Evolutionary conservation across 2,888 invertebrate genomes (phyloP).

Genomic region (Hololepta plana): DNA sequence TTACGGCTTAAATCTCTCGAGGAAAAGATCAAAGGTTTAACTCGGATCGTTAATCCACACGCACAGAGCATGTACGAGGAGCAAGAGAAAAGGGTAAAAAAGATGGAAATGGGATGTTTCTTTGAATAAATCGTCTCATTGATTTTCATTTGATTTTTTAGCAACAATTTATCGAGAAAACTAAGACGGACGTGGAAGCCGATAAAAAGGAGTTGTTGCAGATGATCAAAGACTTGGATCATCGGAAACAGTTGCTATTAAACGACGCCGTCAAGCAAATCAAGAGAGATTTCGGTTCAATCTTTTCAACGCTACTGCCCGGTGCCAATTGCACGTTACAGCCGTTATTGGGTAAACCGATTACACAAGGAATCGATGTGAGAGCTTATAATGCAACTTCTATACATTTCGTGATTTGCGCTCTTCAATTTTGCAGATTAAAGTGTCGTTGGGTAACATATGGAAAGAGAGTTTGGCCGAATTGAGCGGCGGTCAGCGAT

Average conservation of each 20-base stretch:
- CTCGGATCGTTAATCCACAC: constrained; percentile 56
- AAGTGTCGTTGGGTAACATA: constrained; percentile 77
- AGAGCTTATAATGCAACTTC: constrained; percentile 6
- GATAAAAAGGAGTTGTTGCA: constrained; percentile 56
- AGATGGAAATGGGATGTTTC: neutral
- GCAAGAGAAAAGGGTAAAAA: constrained; percentile 63
- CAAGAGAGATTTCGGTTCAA: constrained; percentile 84
- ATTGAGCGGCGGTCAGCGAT: constrained; percentile 91
- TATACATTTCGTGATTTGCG: constrained; percentile 2
- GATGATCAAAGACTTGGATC: constrained; percentile 76
- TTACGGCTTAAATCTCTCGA: constrained; percentile 35
- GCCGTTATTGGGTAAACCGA: constrained; percentile 52
- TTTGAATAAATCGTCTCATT: constrained; percentile 5
- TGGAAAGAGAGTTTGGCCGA: constrained; percentile 96
- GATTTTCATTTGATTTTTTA: constrained; percentile 10
- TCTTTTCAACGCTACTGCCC: constrained; percentile 79
- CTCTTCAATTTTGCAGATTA: constrained; percentile 30
- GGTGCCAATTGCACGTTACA: constrained; percentile 77
- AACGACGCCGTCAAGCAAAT: constrained; percentile 71
- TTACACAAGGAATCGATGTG: constrained; percentile 78
- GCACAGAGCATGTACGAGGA: constrained; percentile 75
- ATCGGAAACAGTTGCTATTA: constrained; percentile 73
- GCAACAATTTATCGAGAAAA: constrained; percentile 39
- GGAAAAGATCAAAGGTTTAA: constrained; percentile 25
- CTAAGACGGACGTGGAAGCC: constrained; percentile 46